Percentiles rank a stretch among this genome's conserved stretches.
Conservation (phyloP, 1,140 invertebrate genomes). For the Lepidotrigona ventralis region DNA sequence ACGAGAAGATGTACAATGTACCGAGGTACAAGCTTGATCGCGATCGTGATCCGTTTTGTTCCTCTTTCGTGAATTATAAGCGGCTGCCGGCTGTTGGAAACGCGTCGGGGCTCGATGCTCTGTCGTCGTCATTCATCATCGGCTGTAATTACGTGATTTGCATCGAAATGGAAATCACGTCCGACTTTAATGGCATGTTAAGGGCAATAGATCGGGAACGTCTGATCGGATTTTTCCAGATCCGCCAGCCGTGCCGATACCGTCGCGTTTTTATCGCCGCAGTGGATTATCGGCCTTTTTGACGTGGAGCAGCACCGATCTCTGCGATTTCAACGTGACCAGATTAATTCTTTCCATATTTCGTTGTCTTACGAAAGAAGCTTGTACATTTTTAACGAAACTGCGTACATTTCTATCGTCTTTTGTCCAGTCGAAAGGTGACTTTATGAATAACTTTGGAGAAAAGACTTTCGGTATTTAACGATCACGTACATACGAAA, state of each 20-base stretch:
- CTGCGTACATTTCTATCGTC: no score
- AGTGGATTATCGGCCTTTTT: not conserved
- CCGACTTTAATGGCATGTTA: constrained; percentile 43
- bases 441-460: no score
- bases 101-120: not conserved
- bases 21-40: not conserved
- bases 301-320: not conserved
- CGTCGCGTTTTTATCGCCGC: not conserved
- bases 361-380: no score
- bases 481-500: no score
- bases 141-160: constrained; percentile 46
- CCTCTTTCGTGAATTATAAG: constrained; percentile 7
- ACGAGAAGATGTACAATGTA: not conserved
- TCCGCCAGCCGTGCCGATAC: not conserved
- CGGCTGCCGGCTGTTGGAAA: not conserved
- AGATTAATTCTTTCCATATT: no score
- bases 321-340: no score
- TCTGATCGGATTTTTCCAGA: constrained; percentile 2
- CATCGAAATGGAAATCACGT: constrained; percentile 49
- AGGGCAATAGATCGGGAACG: constrained; percentile 31
- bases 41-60: not conserved
- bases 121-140: constrained; percentile 48
- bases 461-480: no score
- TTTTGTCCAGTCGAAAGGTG: no score
- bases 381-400: no score